Conservation (phyloP, 2,797 vertebrate species). For the Acipenser ruthenus region DNA sequence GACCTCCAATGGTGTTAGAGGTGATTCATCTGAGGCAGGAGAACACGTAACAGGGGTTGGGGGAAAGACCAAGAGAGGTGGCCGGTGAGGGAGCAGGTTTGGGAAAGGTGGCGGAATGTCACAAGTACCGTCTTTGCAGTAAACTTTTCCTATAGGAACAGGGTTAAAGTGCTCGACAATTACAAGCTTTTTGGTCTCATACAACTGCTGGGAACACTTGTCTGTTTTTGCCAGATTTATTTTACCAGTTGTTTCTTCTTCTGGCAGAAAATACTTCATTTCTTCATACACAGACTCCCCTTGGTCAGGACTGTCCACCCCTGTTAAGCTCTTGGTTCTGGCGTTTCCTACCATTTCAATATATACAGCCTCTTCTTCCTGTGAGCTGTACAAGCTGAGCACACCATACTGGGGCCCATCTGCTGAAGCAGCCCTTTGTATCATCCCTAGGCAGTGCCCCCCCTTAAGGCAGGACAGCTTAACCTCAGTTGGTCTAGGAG, state of each 20-base stretch:
- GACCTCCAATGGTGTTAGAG: slow-evolving; percentile 88
- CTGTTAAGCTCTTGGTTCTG: slow-evolving; percentile 51
- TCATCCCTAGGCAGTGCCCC: slow-evolving; percentile 49
- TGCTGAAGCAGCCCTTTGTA: slow-evolving; percentile 58
- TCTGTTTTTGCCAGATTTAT: slow-evolving; percentile 47
- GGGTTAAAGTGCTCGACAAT: slow-evolving; percentile 29
- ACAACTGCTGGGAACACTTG: slow-evolving; percentile 47
- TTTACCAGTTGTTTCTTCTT: slow-evolving; percentile 49
- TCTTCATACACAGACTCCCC: slow-evolving; percentile 93
- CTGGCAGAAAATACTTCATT: slow-evolving; percentile 82
- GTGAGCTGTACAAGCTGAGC: slow-evolving; percentile 54
- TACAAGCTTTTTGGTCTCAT: slow-evolving; percentile 53
- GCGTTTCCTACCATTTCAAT: slow-evolving; percentile 88
- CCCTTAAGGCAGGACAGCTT: slow-evolving; percentile 56
- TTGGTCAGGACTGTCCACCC: slow-evolving; percentile 68
- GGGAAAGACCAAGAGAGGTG: slow-evolving; percentile 90
- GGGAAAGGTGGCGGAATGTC: slow-evolving; percentile 93
- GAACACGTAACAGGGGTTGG: slow-evolving; percentile 87
- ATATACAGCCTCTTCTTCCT: slow-evolving; percentile 77
- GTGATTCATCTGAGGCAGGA: slow-evolving; percentile 91
- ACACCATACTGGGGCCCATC: slow-evolving; percentile 55
- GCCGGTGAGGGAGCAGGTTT: slow-evolving; percentile 86
- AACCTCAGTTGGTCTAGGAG: slow-evolving; percentile 63
- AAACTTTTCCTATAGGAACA: slow-evolving; percentile 24
- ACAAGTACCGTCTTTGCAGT: slow-evolving; percentile 61